These are phyloP conservation scores for Trachythela sp. DNA, from an alignment of 64 coral and sea anemone genomes.

Conservation along the genomic window DNA sequence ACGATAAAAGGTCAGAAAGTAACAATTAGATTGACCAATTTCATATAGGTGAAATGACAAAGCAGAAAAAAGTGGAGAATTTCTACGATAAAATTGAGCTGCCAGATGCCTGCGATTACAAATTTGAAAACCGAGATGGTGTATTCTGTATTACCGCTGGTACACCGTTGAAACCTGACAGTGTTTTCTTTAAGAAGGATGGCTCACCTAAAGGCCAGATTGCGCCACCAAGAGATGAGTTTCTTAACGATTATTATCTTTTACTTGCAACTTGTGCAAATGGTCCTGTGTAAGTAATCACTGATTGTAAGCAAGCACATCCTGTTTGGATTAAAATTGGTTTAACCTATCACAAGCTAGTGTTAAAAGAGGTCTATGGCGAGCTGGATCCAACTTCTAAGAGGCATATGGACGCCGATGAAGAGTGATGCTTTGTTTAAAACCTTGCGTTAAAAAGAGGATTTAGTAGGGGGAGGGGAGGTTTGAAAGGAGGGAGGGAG, in stretches of 20 bases:
- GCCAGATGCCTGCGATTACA: not conserved
- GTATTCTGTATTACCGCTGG: not conserved
- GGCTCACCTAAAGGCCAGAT: not conserved
- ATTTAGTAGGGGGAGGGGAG: too few species aligned
- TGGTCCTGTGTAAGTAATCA: not conserved
- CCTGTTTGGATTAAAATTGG: too few species aligned
- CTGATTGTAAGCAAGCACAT: too few species aligned
- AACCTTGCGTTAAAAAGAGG: too few species aligned
- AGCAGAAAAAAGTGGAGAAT: not conserved
- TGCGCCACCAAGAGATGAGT: not conserved
- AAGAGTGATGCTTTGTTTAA: too few species aligned
- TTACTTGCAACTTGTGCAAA: not conserved
- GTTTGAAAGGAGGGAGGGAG: too few species aligned
- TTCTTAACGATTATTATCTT: not conserved
- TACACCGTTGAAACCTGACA: not conserved
- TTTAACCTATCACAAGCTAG: not conserved
- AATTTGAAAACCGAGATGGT: not conserved
- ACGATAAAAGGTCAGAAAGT: too few species aligned
- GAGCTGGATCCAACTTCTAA: too few species aligned
- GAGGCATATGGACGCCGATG: too few species aligned
- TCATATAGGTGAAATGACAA: not conserved
- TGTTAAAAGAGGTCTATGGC: too few species aligned
- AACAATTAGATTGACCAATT: not conserved
- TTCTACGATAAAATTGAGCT: not conserved
- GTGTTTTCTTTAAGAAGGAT: slow-evolving; percentile 1